Conservation (phyloP, 2,888 invertebrate genomes). For the Automeris io region DNA sequence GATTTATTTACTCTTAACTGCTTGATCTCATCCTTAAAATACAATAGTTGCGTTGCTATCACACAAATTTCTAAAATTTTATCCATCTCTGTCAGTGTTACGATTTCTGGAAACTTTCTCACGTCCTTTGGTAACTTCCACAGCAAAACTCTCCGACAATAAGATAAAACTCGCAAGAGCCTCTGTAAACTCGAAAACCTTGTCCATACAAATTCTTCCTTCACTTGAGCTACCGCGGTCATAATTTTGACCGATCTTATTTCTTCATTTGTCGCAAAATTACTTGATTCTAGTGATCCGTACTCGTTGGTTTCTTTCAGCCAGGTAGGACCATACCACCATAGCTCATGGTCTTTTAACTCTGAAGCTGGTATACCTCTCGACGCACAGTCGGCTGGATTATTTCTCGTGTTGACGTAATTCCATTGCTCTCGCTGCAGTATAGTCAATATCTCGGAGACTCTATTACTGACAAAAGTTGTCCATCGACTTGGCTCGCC, state of each 20-base stretch:
- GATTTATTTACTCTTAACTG: constrained; percentile 9
- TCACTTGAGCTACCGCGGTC: background rate
- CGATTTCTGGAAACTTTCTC: background rate
- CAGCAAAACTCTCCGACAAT: constrained; percentile 8
- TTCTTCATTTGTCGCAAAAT: constrained; percentile 5
- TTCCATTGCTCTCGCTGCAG: constrained; percentile 10
- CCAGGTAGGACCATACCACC: constrained; percentile 12
- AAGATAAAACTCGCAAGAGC: constrained; percentile 11
- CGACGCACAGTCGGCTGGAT: constrained; percentile 14
- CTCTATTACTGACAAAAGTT: constrained; percentile 13
- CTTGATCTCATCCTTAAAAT: constrained; percentile 9
- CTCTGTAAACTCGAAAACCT: constrained; percentile 11
- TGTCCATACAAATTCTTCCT: constrained; percentile 10
- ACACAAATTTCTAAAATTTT: background rate
- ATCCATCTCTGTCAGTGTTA: background rate
- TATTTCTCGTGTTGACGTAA: constrained; percentile 10
- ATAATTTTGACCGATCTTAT: background rate
- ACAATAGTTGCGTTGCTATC: background rate
- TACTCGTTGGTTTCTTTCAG: background rate
- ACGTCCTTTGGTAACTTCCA: background rate
- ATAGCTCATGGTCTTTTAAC: constrained; percentile 4
- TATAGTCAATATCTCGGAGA: constrained; percentile 8
- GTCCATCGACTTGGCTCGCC: constrained; percentile 11
- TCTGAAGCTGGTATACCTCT: constrained; percentile 8
- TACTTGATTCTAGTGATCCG: background rate